Conservation (phyloP, 2,888 invertebrate species). For the Sturmia bella region DNA sequence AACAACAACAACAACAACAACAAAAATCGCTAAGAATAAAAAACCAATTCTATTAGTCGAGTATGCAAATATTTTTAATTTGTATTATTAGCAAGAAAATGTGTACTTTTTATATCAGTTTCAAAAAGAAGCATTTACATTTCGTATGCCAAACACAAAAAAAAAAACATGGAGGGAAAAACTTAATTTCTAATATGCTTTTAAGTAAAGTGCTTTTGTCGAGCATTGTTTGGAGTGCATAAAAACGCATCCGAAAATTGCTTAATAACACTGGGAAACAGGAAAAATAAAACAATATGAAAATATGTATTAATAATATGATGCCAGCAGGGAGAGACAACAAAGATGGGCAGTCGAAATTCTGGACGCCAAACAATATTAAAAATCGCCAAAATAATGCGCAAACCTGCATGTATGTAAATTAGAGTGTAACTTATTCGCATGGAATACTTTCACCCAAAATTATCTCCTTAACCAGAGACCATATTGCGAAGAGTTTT, state of each 20-base stretch:
- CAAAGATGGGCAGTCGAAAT: too few relatives aligned
- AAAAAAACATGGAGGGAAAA: conserved; percentile 11
- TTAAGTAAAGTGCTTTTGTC: conserved; percentile 64
- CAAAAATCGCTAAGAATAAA: background rate
- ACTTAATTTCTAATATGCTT: conserved; percentile 47
- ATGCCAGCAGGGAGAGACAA: too few relatives aligned
- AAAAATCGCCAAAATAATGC: too few relatives aligned
- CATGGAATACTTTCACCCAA: too few relatives aligned
- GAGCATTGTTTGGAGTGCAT: conserved; percentile 37
- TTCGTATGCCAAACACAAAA: conserved; percentile 37
- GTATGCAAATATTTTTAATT: conserved; percentile 63
- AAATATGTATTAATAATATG: too few relatives aligned
- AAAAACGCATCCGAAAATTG: conserved; percentile 63
- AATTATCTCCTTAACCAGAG: too few relatives aligned
- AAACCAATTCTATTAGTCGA: conserved; percentile 19
- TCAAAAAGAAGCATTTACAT: conserved; percentile 44
- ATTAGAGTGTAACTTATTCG: too few relatives aligned
- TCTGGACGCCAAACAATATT: too few relatives aligned
- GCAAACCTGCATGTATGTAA: too few relatives aligned
- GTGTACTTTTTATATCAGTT: conserved; percentile 22
- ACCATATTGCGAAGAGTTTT: too few relatives aligned
- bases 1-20: background rate
- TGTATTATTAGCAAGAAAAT: conserved; percentile 57
- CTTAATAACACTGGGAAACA: conserved; percentile 54
- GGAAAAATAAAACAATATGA: too few relatives aligned